Conservation (phyloP, 2,113 vertebrate genomes). For the Ia io region DNA sequence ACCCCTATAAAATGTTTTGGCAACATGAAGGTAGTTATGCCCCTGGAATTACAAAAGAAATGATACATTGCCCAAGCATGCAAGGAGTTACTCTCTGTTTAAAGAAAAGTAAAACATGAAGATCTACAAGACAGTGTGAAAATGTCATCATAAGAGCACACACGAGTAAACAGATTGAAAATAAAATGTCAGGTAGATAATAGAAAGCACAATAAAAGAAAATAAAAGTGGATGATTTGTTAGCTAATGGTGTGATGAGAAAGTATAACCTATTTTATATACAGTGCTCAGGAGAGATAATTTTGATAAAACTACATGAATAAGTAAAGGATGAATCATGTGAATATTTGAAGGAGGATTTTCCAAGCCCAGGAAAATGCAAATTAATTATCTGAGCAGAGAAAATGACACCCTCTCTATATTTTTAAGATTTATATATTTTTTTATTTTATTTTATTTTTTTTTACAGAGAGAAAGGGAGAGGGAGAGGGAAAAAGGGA, state of each 20-base stretch:
- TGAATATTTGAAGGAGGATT: background rate
- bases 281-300: background rate
- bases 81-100: background rate
- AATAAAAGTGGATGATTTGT: conserved; percentile 8
- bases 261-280: background rate
- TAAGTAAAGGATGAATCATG: background rate
- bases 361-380: background rate
- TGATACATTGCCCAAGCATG: background rate
- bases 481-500: too few relatives aligned
- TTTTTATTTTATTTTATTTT: too few relatives aligned
- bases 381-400: background rate
- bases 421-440: background rate
- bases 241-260: conserved; percentile 9
- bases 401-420: background rate
- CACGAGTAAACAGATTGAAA: conserved; percentile 39
- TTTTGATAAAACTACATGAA: background rate
- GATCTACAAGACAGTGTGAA: background rate
- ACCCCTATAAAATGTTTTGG: background rate
- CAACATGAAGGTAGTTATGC: background rate
- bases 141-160: conserved; percentile 34
- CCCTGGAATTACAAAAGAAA: background rate
- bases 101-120: background rate
- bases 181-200: conserved; percentile 53
- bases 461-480: background rate
- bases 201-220: background rate